Percentiles rank a stretch among this genome's conserved stretches.
Conservation (phyloP, 2,113 vertebrate genomes). For the Paratilapia polleni region DNA sequence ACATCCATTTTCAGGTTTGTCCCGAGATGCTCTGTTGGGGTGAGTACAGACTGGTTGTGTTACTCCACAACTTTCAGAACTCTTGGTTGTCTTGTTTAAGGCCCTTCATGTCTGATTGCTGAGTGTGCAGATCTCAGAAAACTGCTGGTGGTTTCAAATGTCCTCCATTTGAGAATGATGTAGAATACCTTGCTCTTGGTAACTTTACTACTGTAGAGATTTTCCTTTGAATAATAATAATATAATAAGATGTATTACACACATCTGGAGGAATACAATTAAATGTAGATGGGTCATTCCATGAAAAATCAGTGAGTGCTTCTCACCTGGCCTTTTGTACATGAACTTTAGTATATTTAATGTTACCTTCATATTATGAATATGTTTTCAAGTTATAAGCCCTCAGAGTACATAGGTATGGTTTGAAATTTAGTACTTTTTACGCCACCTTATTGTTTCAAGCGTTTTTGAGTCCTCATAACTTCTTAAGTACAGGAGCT, state of each 20-base stretch:
- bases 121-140: not conserved
- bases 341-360: not conserved
- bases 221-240: not conserved
- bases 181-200: not conserved
- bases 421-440: no score
- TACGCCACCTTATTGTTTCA: no score
- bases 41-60: fast-evolving
- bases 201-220: not conserved
- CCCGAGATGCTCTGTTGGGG: not conserved
- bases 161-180: no score
- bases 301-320: not conserved
- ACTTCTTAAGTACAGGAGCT: no score
- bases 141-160: fast-evolving
- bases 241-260: no score
- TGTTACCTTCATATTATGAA: not conserved
- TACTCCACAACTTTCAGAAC: fast-evolving
- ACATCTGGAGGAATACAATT: not conserved
- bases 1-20: fast-evolving
- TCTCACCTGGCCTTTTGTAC: not conserved
- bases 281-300: not conserved
- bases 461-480: no score
- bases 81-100: not conserved
- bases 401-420: no score
- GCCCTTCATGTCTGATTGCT: not conserved
- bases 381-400: not conserved